Evolutionary conservation across 2,888 invertebrate species (phyloP).

Genomic region (Drosophila dives): DNA sequence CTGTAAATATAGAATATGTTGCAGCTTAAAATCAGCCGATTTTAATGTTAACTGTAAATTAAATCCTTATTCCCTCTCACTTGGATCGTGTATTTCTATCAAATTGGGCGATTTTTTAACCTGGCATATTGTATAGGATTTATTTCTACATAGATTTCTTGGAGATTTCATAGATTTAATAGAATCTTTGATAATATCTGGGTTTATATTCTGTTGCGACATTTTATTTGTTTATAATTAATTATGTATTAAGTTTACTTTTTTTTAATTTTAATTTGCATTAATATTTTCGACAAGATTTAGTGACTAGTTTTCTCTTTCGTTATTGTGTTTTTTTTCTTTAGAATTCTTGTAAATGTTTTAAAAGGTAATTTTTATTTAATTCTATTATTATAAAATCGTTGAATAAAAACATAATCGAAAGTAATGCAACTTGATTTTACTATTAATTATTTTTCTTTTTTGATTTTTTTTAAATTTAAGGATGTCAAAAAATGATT

Average conservation of each 20-base stretch:
- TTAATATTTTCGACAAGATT: neutral
- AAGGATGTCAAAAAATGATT: too few species aligned
- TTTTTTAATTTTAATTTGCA: neutral
- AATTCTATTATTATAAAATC: too few species aligned
- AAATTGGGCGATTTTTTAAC: conserved; percentile 28
- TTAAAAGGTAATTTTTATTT: too few species aligned
- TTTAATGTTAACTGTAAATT: neutral
- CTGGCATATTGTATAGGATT: conserved; percentile 31
- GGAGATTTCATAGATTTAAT: too few species aligned
- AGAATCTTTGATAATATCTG: conserved; percentile 1
- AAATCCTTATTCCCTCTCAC: too few species aligned
- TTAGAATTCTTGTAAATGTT: neutral
- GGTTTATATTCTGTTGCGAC: neutral
- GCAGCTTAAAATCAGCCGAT: conserved; percentile 6
- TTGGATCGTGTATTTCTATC: neutral
- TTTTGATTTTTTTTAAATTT: too few species aligned
- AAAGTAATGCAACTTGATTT: neutral
- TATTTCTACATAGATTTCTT: conserved; percentile 6
- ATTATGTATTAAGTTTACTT: neutral
- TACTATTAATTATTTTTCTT: too few species aligned
- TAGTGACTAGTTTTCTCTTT: neutral
- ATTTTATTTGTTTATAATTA: neutral
- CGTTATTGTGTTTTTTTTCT: neutral
- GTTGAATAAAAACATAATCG: neutral
- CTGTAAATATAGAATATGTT: conserved; percentile 41